Conservation (phyloP, 2,888 invertebrate genomes). For the Rhagium mordax region DNA sequence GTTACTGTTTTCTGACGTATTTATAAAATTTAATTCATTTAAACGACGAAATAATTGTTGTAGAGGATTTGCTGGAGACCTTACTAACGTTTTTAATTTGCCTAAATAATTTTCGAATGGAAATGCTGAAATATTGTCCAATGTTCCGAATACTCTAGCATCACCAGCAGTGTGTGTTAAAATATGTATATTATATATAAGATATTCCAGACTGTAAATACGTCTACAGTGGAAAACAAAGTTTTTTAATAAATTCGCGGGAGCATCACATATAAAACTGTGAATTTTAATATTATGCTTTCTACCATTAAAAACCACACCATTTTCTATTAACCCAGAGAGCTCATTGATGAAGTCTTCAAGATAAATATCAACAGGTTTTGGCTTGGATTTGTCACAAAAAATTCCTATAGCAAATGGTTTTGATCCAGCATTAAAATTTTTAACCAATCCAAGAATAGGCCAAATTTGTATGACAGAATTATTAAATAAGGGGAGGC, state of each 20-base stretch:
- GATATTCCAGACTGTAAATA: constrained; percentile 45
- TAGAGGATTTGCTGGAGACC: constrained; percentile 33
- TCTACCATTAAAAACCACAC: constrained; percentile 20
- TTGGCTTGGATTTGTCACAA: constrained; percentile 32
- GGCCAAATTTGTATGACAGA: constrained; percentile 34
- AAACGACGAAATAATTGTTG: constrained; percentile 36
- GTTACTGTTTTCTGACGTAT: background rate
- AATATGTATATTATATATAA: constrained; percentile 44
- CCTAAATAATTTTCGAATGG: constrained; percentile 47
- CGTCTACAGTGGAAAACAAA: constrained; percentile 3
- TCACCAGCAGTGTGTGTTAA: constrained; percentile 45
- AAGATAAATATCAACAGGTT: constrained; percentile 19
- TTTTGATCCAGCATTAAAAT: constrained; percentile 11
- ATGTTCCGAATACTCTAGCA: constrained; percentile 38
- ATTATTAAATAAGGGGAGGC: constrained; percentile 35
- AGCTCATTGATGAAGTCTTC: constrained; percentile 34
- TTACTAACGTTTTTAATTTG: constrained; percentile 33
- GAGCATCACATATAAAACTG: constrained; percentile 36
- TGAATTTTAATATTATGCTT: constrained; percentile 20
- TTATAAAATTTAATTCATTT: constrained; percentile 10
- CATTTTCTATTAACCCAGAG: constrained; percentile 21
- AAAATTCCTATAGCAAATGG: constrained; percentile 39
- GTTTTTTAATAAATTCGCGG: constrained; percentile 26
- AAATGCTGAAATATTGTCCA: constrained; percentile 45
- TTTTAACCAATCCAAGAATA: constrained; percentile 36